Percentiles rank a stretch among this genome's conserved stretches.
Evolutionary conservation across 2,888 invertebrate genomes (phyloP).

Genomic region (Pyralis farinalis): DNA sequence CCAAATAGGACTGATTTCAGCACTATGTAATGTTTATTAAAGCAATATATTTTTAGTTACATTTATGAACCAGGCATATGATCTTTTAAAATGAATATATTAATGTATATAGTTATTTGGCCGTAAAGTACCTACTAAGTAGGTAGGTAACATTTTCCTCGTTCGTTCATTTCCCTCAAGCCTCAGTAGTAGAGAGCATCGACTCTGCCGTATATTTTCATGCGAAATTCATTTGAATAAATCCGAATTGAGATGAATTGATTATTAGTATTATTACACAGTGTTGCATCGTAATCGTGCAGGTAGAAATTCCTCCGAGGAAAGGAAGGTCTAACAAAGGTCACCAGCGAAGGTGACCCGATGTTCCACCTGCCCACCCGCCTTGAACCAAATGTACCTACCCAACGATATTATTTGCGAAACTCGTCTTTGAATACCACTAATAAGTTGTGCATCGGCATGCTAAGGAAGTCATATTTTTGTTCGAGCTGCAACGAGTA

Average conservation of each 20-base stretch:
- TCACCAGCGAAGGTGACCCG: constrained; percentile 60
- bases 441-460: constrained; percentile 14
- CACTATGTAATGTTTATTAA: too few relatives aligned
- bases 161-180: constrained; percentile 1
- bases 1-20: too few relatives aligned
- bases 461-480: background rate
- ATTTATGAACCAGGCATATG: too few relatives aligned
- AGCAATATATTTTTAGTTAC: too few relatives aligned
- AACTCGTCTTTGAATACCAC: constrained; percentile 26
- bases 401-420: constrained; percentile 42
- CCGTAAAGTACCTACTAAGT: too few relatives aligned
- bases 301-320: constrained; percentile 56
- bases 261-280: too few relatives aligned
- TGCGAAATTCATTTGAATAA: background rate
- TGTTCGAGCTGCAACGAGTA: background rate
- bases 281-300: constrained; percentile 20
- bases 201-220: background rate
- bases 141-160: too few relatives aligned
- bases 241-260: background rate
- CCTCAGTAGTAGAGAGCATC: background rate
- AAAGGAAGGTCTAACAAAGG: constrained; percentile 62
- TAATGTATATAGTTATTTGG: too few relatives aligned
- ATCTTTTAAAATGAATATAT: too few relatives aligned
- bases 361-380: constrained; percentile 49
- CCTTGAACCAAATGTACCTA: constrained; percentile 63